Base-by-base conservation (phyloP, 1,140 invertebrate species). In the Elymnias hypermnestra region DNA sequence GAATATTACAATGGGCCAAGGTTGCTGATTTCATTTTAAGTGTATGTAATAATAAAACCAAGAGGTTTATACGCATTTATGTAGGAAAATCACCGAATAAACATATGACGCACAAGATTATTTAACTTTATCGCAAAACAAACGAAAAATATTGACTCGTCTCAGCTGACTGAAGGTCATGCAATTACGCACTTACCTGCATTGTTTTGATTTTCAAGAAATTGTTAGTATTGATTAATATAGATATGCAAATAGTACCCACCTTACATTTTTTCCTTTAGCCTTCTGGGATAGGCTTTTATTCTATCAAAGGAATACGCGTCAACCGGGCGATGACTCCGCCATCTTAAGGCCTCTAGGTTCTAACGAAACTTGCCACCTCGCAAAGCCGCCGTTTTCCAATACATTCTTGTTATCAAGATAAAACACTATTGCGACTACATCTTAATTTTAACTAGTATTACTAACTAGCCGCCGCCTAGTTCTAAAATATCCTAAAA, bases 241-340 rank as follows among this genome's bases (percentile, higher is more conserved):
- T 17, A 33, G 17, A 33, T 2, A n/a, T 17, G 14, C 8, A 15
- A 18, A 18, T 33, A 41, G 29, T 63, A 72, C 72, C 68, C 57
- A 76, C 72, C 72, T 76, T 64, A 67, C 35, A 65, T 63, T 59
- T 51, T 56, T 58, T 70, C 55, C 55, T 44, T 51, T 9, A 21
- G 35, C 17, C 25, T 55, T 50, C 49, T 49, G 21, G 41, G 21
- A 38, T 33, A 13, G 46, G 41, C 40, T 45, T 33, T 18, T 36
- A 17, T 19, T 12, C 46, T 39, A 45, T 41, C 40, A 49, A 49
- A 31, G 46, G 42, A 40, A 10, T 35, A 54, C 39, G 38, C 49
- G 42, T 69, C 58, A 71, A 66, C 67, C 61, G 65, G 64, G 64
- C 67, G 67, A 74, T 63, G 70, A 63, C 64, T 63, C 64, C 50